A percentile compares a stretch with the other conserved stretches of the same genome.
Conservation (phyloP, 2,797 vertebrate genomes). For the Molossus molossus region DNA sequence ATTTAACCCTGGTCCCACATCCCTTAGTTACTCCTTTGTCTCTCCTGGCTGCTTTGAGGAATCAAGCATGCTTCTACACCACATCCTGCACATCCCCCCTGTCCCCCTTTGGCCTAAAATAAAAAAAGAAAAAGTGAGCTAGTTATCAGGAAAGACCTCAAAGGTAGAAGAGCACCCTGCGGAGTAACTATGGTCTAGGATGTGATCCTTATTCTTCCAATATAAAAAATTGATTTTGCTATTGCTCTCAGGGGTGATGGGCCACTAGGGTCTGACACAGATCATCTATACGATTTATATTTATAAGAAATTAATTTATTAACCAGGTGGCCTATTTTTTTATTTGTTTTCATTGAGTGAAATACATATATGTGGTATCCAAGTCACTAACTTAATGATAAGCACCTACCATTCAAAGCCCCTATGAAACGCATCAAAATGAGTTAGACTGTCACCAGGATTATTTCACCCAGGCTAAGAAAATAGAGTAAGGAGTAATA, state of each 20-base stretch:
- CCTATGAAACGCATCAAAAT: conserved; percentile 22
- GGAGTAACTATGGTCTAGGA: not conserved
- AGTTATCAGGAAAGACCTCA: not conserved
- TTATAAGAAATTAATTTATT: conserved; percentile 45
- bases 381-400: conserved; percentile 11
- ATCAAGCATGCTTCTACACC: not conserved
- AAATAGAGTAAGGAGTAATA: not conserved
- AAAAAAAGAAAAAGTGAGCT: not conserved
- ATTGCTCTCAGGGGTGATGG: not conserved
- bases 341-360: conserved; percentile 42
- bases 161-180: not conserved
- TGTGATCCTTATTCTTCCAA: not conserved
- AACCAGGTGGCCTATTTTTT: not conserved
- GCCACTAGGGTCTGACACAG: conserved; percentile 2
- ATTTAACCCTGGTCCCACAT: not conserved
- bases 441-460: not conserved
- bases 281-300: not conserved
- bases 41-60: not conserved
- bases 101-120: not conserved
- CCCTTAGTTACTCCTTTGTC: not conserved
- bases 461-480: not conserved
- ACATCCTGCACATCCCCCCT: not conserved
- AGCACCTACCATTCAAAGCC: not conserved
- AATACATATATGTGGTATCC: conserved; percentile 11
- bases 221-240: conserved; percentile 34